These are phyloP conservation scores for Yponomeuta evonymella DNA, from an alignment of 2,888 invertebrate genomes.

Conservation along the genomic window DNA sequence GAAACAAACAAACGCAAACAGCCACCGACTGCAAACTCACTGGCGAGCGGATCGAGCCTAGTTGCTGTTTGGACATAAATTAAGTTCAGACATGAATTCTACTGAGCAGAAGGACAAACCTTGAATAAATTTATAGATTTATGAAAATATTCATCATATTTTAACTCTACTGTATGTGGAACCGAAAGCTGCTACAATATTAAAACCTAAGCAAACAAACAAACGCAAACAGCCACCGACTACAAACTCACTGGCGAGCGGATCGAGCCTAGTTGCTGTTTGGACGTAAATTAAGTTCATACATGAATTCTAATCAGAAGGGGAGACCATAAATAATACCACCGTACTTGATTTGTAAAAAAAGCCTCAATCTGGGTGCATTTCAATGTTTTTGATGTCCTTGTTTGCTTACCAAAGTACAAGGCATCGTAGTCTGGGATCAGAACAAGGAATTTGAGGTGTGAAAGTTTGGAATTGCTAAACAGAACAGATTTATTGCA, in stretches of 20 bases:
- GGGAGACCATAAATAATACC: not conserved
- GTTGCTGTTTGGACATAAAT: not conserved
- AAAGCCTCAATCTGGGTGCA: no score
- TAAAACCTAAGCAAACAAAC: not conserved
- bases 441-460: no score
- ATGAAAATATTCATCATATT: no score
- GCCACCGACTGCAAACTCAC: not conserved
- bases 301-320: not conserved
- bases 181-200: not conserved
- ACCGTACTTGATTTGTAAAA: no score
- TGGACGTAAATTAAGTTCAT: not conserved
- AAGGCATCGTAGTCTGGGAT: no score
- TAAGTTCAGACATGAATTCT: not conserved
- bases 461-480: no score
- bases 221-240: not conserved
- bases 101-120: no score
- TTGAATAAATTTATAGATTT: no score
- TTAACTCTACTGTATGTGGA: not conserved
- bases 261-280: not conserved
- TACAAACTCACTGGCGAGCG: not conserved
- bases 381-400: no score
- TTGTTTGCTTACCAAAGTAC: no score
- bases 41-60: not conserved
- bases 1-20: not conserved
- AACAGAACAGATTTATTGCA: no score